Conservation (phyloP, 2,113 vertebrate species). For the Acanthisitta chloris region DNA sequence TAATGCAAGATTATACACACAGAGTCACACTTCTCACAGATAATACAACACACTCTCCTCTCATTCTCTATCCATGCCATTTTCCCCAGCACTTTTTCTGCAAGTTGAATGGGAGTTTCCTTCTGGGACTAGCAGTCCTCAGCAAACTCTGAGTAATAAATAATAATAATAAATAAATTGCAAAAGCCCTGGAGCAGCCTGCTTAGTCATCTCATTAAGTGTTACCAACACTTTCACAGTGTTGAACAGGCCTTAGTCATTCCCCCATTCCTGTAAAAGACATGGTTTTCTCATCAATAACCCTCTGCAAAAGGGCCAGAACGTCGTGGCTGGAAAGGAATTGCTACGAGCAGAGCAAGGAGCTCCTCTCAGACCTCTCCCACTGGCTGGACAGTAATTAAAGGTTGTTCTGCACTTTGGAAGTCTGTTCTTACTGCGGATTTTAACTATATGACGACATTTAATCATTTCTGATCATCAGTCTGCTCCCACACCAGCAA, state of each 20-base stretch:
- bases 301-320: background rate
- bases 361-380: background rate
- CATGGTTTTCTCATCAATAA: slow-evolving; percentile 43
- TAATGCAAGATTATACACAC: background rate
- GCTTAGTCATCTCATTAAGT: slow-evolving; percentile 59
- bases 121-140: background rate
- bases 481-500: background rate
- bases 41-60: background rate
- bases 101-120: background rate
- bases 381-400: background rate
- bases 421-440: background rate
- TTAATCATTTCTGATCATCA: background rate
- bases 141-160: slow-evolving; percentile 51
- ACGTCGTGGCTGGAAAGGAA: background rate
- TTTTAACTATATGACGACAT: background rate
- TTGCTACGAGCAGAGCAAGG: background rate
- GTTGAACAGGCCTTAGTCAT: slow-evolving; percentile 12
- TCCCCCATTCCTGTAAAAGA: slow-evolving; percentile 12
- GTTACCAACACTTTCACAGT: slow-evolving; percentile 49
- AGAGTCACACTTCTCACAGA: background rate
- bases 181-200: slow-evolving; percentile 1
- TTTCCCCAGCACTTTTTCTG: background rate
- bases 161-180: slow-evolving; percentile 43
- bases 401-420: background rate
- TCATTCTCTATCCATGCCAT: background rate